Evolutionary conservation across 2,113 vertebrate genomes (phyloP).

Genomic region (Gymnobelideus leadbeateri): DNA sequence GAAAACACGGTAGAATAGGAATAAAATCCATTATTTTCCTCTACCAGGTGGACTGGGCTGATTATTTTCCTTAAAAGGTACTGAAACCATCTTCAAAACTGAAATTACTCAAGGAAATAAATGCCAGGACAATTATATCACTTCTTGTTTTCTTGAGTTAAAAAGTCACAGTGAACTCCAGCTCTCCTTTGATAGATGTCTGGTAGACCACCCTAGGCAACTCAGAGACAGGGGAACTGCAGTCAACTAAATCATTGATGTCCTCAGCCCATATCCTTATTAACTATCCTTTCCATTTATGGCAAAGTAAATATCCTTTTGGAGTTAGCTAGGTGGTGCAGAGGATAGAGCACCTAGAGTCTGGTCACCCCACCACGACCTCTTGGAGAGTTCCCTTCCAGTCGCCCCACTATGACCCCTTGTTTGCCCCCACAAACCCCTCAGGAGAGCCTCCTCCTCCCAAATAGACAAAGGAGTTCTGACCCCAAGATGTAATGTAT

Average conservation of each 20-base stretch:
- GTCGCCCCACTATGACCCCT: no score
- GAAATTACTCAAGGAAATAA: no score
- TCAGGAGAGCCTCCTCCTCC: no score
- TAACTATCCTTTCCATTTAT: background rate
- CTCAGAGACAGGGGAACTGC: background rate
- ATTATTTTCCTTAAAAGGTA: background rate
- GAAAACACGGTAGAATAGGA: background rate
- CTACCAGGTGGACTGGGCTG: background rate
- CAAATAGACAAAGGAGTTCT: no score
- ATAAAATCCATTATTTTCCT: background rate
- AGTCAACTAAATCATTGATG: background rate
- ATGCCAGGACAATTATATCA: background rate
- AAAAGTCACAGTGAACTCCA: background rate
- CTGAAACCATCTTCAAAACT: background rate
- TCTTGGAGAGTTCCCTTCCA: no score
- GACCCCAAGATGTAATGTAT: no score
- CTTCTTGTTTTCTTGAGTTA: background rate
- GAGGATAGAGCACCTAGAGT: background rate
- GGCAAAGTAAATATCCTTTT: background rate
- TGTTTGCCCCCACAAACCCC: no score
- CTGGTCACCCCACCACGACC: no score
- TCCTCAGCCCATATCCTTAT: background rate
- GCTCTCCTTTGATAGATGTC: background rate
- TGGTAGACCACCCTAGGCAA: background rate
- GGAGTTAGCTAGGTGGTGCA: background rate